Evolutionary conservation across 1,140 invertebrate species (phyloP).

Genomic region (Conus ventricosus): DNA sequence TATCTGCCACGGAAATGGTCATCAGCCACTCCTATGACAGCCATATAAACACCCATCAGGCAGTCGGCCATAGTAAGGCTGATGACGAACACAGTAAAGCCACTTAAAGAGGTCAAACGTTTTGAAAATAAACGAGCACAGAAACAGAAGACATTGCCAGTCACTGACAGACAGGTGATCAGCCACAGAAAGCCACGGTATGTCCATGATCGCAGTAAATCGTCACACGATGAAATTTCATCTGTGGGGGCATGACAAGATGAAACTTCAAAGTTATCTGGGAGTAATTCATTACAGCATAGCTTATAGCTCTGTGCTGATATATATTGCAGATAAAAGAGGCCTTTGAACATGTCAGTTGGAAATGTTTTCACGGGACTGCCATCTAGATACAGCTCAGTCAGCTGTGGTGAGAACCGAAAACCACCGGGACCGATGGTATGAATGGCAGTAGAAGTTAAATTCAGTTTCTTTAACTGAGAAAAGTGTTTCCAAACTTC

Average conservation of each 20-base stretch:
- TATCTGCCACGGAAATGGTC: conserved; percentile 56
- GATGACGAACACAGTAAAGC: conserved; percentile 47
- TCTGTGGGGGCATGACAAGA: too few relatives aligned
- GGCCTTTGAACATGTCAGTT: conserved; percentile 38
- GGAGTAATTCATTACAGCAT: conserved; percentile 49
- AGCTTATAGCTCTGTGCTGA: conserved; percentile 41
- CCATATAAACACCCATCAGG: conserved; percentile 66
- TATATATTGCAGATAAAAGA: conserved; percentile 39
- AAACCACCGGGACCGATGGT: conserved; percentile 35
- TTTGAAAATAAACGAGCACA: conserved; percentile 28
- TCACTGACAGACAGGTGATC: conserved; percentile 40
- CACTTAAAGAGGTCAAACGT: conserved; percentile 36
- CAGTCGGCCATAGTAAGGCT: conserved; percentile 59
- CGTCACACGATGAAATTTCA: too few relatives aligned
- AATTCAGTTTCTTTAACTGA: background rate
- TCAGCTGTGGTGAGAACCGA: conserved; percentile 41
- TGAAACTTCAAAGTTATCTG: too few relatives aligned
- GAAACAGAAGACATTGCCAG: conserved; percentile 49
- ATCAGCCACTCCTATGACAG: conserved; percentile 62
- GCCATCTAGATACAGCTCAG: too few relatives aligned
- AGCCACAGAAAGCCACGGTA: conserved; percentile 46
- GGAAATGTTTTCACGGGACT: conserved; percentile 32
- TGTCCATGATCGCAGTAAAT: conserved; percentile 7
- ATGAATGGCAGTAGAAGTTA: conserved; percentile 32
- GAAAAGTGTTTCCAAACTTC: conserved; percentile 42